phyloP scores from a whole-genome alignment of 1,140 invertebrate genomes.

The Formica exsecta region DNA sequence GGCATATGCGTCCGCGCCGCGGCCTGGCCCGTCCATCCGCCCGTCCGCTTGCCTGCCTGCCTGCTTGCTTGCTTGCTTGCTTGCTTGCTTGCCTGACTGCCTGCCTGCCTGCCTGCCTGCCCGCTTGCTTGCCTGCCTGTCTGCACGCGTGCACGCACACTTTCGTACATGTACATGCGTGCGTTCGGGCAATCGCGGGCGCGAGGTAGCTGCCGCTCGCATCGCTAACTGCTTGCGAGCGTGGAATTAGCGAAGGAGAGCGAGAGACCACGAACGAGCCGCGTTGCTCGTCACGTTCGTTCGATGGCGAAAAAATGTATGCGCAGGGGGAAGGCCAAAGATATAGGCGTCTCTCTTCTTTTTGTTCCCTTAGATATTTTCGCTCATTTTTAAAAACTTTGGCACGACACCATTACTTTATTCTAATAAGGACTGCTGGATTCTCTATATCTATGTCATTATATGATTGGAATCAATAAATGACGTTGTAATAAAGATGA shows the following conservation, averaged over 20 bases:
- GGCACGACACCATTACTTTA: conserved; percentile 26
- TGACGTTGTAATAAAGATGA: neutral
- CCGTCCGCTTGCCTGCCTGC: conserved; percentile 12
- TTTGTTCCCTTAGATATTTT: conserved; percentile 1
- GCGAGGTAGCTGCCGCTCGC: conserved; percentile 47
- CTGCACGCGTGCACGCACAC: conserved; percentile 38
- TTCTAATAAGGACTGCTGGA: neutral
- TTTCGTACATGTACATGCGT: conserved; percentile 15
- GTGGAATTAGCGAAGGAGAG: conserved; percentile 69
- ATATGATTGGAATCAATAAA: neutral
- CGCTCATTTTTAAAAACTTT: conserved; percentile 36
- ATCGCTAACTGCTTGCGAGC: conserved; percentile 68
- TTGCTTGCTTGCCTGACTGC: neutral
- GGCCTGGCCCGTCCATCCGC: conserved; percentile 58
- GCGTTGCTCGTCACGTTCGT: conserved; percentile 35
- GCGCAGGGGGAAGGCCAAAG: neutral
- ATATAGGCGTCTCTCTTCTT: neutral
- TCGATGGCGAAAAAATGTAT: conserved; percentile 19
- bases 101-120: neutral
- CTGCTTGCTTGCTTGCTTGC: neutral
- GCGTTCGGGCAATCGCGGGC: conserved; percentile 28
- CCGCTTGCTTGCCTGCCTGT: conserved; percentile 60
- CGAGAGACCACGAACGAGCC: conserved; percentile 47
- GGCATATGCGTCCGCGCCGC: conserved; percentile 60
- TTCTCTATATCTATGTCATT: neutral